Conservation (phyloP, 1,140 invertebrate species). For the Orius insidiosus region DNA sequence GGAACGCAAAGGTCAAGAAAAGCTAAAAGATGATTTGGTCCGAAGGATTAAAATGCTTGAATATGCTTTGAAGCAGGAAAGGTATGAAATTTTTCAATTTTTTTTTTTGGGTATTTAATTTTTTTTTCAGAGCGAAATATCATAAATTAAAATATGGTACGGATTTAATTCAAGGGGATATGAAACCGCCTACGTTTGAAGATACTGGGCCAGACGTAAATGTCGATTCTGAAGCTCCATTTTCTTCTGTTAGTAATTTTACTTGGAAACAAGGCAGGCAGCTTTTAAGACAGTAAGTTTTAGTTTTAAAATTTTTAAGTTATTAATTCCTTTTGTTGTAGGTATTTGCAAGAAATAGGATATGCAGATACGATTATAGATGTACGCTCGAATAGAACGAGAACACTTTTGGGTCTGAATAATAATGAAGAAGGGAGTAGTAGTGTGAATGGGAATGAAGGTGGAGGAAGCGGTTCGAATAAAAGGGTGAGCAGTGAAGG, state of each 20-base stretch:
- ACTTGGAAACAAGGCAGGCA: constrained; percentile 90
- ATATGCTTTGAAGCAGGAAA: constrained; percentile 95
- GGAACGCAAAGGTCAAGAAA: constrained; percentile 97
- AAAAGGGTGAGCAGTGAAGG: constrained; percentile 32
- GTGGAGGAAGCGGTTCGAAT: constrained; percentile 13
- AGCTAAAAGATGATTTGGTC: constrained; percentile 95
- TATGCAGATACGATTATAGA: constrained; percentile 99
- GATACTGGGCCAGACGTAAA: constrained; percentile 41
- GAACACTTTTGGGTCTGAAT: constrained; percentile 76
- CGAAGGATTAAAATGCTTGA: constrained; percentile 99
- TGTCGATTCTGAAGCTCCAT: constrained; percentile 50
- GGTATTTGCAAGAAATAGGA: constrained; percentile 90
- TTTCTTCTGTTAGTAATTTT: constrained; percentile 58
- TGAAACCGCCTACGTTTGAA: constrained; percentile 55
- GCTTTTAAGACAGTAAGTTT: constrained; percentile 71
- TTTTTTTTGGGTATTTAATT: constrained; percentile 12
- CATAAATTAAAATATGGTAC: constrained; percentile 93
- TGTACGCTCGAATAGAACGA: constrained; percentile 88
- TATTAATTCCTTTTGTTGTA: constrained; percentile 23
- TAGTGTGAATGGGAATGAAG: constrained; percentile 23
- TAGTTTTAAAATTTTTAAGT: constrained; percentile 6
- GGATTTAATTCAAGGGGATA: constrained; percentile 71
- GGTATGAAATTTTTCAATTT: constrained; percentile 33
- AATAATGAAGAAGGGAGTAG: constrained; percentile 66
- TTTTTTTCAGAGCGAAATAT: constrained; percentile 57